Percentiles rank a stretch among this genome's conserved stretches.
Evolutionary conservation across 2,113 vertebrate species (phyloP).

Genomic region (Oryzias woworae): DNA sequence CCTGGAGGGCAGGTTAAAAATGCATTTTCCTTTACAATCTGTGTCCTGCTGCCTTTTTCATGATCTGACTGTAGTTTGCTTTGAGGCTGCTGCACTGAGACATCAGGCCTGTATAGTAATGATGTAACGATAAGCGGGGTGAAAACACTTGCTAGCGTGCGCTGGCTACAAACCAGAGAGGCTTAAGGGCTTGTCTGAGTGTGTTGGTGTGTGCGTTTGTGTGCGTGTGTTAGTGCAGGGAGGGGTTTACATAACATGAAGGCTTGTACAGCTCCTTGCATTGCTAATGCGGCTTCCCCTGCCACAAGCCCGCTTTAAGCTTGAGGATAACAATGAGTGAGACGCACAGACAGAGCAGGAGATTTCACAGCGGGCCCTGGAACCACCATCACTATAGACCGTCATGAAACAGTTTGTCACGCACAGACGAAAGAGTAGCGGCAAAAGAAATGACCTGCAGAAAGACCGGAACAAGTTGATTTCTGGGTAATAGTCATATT

Average conservation of each 20-base stretch:
- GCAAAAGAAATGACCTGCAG: not conserved
- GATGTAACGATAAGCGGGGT: conserved; percentile 62
- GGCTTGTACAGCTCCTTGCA: conserved; percentile 61
- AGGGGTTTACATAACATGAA: conserved; percentile 72
- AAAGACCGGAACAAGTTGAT: not conserved
- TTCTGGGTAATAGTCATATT: not conserved
- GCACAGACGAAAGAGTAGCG: conserved; percentile 3
- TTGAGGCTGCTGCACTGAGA: conserved; percentile 7
- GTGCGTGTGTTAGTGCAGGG: conserved; percentile 19
- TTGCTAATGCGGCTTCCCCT: conserved; percentile 72
- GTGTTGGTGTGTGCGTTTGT: conserved; percentile 19
- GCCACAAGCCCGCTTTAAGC: conserved; percentile 63
- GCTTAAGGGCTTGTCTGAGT: conserved; percentile 71
- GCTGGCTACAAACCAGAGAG: conserved; percentile 51
- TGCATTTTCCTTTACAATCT: not conserved
- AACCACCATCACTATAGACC: conserved; percentile 14
- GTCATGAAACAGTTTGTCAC: conserved; percentile 13
- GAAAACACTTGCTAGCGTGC: conserved; percentile 60
- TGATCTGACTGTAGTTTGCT: not conserved
- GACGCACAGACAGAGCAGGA: conserved; percentile 3
- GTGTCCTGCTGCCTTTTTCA: not conserved
- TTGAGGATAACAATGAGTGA: conserved; percentile 66
- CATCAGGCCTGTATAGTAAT: conserved; percentile 56
- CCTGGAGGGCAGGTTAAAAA: not conserved
- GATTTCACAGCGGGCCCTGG: conserved; percentile 17